Evolutionary conservation across 2,113 vertebrate species (phyloP).

Genomic region (Phyllostomus discolor): DNA sequence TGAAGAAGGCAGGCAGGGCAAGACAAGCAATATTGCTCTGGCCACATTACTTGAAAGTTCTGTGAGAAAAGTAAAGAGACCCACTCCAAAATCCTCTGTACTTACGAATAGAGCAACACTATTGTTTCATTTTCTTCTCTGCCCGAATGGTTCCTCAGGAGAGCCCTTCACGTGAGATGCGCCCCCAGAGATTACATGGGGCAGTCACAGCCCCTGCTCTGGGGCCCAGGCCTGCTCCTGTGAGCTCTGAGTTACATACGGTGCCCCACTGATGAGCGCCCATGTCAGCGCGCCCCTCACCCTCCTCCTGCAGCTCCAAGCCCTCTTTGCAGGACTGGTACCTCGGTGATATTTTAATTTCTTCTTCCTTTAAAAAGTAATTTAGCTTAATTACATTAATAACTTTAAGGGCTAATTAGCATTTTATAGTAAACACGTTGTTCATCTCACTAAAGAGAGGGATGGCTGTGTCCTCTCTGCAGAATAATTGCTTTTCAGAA

Average conservation of each 20-base stretch:
- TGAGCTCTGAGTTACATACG: neutral
- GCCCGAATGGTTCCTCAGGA: neutral
- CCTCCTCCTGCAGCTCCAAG: neutral
- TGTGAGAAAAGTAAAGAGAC: neutral
- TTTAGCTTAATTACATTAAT: conserved; percentile 52
- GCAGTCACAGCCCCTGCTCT: neutral
- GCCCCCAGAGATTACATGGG: neutral
- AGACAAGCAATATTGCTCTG: neutral
- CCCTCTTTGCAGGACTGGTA: neutral
- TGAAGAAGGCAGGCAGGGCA: neutral
- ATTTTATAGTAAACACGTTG: conserved; percentile 47
- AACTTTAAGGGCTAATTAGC: conserved; percentile 51
- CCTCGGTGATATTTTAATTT: neutral
- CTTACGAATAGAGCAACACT: neutral
- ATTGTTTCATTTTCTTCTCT: conserved; percentile 1
- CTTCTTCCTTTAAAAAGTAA: neutral
- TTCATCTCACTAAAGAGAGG: neutral
- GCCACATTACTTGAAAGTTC: neutral
- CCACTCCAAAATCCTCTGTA: neutral
- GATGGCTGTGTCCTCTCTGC: neutral
- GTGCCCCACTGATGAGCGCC: neutral
- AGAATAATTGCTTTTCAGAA: conserved; percentile 52
- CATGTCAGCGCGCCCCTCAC: neutral
- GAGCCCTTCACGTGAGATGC: neutral
- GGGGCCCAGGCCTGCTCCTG: neutral